A percentile compares a stretch with the other conserved stretches of the same genome.
phyloP scores from a whole-genome alignment of 2,797 vertebrate species.

The Lepilemur septentrionalis region DNA sequence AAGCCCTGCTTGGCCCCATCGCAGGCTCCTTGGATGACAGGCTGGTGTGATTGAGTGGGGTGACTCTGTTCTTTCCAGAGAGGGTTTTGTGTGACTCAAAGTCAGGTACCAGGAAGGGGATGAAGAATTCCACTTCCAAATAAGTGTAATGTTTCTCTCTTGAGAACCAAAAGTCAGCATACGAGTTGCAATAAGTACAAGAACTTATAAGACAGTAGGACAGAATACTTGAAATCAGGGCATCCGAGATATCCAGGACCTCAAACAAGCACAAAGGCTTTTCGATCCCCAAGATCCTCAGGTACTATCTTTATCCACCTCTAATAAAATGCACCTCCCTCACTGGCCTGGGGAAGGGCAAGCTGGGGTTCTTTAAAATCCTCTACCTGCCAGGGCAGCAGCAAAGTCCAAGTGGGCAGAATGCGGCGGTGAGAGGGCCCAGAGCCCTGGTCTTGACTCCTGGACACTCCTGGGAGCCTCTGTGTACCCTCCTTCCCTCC shows the following conservation, averaged over 20 bases:
- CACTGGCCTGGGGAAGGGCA: background rate
- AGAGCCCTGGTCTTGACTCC: background rate
- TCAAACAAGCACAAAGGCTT: background rate
- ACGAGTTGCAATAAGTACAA: background rate
- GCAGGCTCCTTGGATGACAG: background rate
- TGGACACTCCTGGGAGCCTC: background rate
- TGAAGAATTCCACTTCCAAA: background rate
- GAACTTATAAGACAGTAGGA: background rate
- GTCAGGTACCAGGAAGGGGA: background rate
- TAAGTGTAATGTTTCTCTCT: background rate
- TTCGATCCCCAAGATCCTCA: background rate
- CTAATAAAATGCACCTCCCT: background rate
- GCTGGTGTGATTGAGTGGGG: no score
- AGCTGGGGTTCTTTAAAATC: background rate
- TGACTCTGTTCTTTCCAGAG: background rate
- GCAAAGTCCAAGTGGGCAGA: background rate
- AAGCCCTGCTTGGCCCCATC: background rate
- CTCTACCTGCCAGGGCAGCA: background rate
- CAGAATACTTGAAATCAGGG: background rate
- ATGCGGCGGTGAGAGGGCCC: fast-evolving
- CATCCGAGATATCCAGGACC: background rate
- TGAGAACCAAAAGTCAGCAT: background rate
- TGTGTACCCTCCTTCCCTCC: background rate
- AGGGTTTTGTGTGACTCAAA: background rate
- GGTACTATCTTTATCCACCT: background rate